phyloP scores from a whole-genome alignment of 2,797 vertebrate species.

The Ciconia nigra region DNA sequence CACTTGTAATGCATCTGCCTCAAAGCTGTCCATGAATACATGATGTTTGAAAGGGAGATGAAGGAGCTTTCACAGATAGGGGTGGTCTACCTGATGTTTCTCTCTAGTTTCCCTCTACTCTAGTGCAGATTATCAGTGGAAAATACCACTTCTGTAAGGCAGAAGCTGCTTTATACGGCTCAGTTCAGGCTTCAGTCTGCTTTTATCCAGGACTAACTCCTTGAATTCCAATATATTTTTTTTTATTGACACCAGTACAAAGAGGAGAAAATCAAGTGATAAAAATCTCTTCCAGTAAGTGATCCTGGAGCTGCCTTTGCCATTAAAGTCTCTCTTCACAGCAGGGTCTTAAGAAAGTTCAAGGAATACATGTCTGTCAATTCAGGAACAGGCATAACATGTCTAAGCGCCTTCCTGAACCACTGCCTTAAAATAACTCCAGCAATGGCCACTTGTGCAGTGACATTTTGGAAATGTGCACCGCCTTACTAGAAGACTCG shows the following conservation, averaged over 20 bases:
- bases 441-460: not conserved
- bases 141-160: not conserved
- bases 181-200: not conserved
- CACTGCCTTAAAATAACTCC: slow-evolving; percentile 9
- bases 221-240: not conserved
- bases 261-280: not conserved
- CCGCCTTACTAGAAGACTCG: not conserved
- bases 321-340: slow-evolving; percentile 16
- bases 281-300: slow-evolving; percentile 22
- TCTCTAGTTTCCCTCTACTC: not conserved
- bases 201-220: not conserved
- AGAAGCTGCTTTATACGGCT: not conserved
- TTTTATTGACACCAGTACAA: not conserved
- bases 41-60: not conserved
- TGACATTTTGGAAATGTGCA: slow-evolving; percentile 14
- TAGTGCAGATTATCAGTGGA: not conserved
- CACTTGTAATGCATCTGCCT: not conserved
- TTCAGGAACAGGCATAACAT: not conserved
- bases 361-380: not conserved
- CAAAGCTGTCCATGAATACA: not conserved
- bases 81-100: not conserved
- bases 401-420: not conserved
- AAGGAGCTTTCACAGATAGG: not conserved
- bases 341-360: not conserved
- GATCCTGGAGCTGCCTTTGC: not conserved